Evolutionary conservation across 2,888 invertebrate genomes (phyloP), one percentile per base, ranked within the genome.

Genomic region (Mimas tiliae): DNA sequence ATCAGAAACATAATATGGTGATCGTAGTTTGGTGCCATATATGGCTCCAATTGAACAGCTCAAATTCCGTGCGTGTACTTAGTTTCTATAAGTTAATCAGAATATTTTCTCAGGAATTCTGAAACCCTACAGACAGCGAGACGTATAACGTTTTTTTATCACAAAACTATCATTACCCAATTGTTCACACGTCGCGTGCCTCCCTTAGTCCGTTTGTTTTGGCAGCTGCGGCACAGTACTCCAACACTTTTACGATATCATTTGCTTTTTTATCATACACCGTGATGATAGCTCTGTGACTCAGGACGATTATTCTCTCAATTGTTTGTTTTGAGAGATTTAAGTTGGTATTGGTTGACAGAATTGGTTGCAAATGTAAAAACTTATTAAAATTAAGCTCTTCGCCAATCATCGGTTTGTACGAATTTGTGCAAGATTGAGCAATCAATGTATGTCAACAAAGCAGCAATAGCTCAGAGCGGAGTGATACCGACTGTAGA

Each of bases 251-350:
- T 72, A 71, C 63, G 62, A 68, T 71, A 70, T 64, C 47, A 48
- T 73, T 71, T 71, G 52, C 63, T 74, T 76, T 72, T 74, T 76
- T 70, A 64, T 63, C 55, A 65, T 63, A 64, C 68, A 70, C 64
- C 68, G 69, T 63, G 76, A 67, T 70, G 75, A 72, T 63, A 68
- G 50, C 47, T 34, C 33, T 42, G 27, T 42, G 48, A 65, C 48
- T 63, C 51, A 50, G 14, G 48, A 19, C 16, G 8, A 58, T 34
- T 34, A 11, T 58, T 11, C 12, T 12, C 1, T 16, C 19, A 8
- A 12, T 38, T 42, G 16, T 58, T 21, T 42, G 14, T 52, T 52
- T 33, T 52, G 27, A 12, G 21, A 52, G 52, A 27, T 21, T 14
- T 52, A 52, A 21, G 1, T 21, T 52, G 27, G 33, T 52, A 11